Evolutionary conservation across 2,888 invertebrate genomes (phyloP).

Genomic region (Cremastobaeus sp.): DNA sequence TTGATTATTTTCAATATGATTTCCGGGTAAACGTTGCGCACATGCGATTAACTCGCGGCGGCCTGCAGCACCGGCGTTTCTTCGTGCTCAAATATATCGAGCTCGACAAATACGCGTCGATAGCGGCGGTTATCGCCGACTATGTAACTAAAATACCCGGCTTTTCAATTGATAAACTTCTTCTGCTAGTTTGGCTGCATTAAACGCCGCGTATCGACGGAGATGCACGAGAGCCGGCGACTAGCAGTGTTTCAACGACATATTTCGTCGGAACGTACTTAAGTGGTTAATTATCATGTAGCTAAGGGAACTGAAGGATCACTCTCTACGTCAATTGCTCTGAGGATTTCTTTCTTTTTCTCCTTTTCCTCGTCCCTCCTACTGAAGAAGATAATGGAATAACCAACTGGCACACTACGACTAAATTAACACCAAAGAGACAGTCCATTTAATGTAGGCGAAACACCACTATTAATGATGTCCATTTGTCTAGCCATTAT

Average conservation of each 20-base stretch:
- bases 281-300: constrained; percentile 72
- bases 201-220: constrained; percentile 47
- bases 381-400: constrained; percentile 49
- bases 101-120: constrained; percentile 15
- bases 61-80: no score
- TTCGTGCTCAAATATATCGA: no score
- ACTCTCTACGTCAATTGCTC: constrained; percentile 61
- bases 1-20: no score
- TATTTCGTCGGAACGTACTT: constrained; percentile 71
- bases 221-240: constrained; percentile 49
- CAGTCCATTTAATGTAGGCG: constrained; percentile 47
- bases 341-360: constrained; percentile 54
- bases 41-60: no score
- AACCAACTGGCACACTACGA: constrained; percentile 54
- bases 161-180: constrained; percentile 42
- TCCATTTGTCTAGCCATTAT: constrained; percentile 30
- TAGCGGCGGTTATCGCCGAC: constrained; percentile 44
- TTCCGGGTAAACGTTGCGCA: no score
- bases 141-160: constrained; percentile 42
- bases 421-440: constrained; percentile 55
- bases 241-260: constrained; percentile 62
- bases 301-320: constrained; percentile 67
- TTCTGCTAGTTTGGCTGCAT: constrained; percentile 43
- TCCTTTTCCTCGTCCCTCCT: constrained; percentile 49
- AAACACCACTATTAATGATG: constrained; percentile 39